Conservation (phyloP, 2,888 invertebrate species). For the Actias luna region DNA sequence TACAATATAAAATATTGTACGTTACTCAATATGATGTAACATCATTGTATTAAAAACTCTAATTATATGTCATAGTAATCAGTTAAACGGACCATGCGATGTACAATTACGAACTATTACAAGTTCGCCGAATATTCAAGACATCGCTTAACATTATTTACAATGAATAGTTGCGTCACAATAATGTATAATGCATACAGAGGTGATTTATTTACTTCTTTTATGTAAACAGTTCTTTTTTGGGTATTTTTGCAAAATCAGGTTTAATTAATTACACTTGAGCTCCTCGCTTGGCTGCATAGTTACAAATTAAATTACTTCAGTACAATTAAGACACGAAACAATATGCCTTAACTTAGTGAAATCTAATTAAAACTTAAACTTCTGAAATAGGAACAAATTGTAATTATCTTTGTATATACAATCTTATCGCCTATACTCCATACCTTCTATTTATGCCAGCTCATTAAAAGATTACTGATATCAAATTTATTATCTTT, state of each 20-base stretch:
- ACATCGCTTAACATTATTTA: not conserved
- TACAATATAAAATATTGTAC: no score
- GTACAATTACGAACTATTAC: conserved; percentile 5
- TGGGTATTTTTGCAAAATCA: not conserved
- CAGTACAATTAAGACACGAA: not conserved
- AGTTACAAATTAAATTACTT: not conserved
- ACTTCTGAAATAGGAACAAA: no score
- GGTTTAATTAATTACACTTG: not conserved
- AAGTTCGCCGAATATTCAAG: not conserved
- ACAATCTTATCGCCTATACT: no score
- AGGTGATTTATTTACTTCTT: not conserved
- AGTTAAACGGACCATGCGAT: not conserved
- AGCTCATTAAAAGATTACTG: no score
- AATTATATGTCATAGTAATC: conserved; percentile 3
- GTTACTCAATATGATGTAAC: not conserved
- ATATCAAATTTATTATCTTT: no score
- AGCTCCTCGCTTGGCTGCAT: not conserved
- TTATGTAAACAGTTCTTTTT: conserved; percentile 3
- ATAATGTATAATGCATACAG: not conserved
- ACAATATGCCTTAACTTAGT: no score
- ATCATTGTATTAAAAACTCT: not conserved
- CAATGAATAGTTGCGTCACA: not conserved
- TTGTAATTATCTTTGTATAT: no score
- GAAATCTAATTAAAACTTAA: no score
- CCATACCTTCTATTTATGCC: no score